These are phyloP conservation scores for Elegia similella DNA, from an alignment of 2,888 invertebrate genomes.

Conservation along the genomic window DNA sequence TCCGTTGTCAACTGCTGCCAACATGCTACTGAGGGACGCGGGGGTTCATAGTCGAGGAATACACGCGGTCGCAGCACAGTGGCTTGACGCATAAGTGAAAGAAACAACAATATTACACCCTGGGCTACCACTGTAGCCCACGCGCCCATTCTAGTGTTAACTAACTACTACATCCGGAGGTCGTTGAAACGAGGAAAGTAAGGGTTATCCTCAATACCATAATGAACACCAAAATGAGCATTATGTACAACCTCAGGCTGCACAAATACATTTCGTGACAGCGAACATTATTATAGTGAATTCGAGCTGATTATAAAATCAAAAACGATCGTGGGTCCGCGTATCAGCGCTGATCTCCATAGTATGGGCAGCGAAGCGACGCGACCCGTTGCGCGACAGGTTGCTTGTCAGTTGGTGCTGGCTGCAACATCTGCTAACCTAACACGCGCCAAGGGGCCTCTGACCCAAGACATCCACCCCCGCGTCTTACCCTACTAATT, in stretches of 20 bases:
- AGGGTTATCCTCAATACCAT: conserved; percentile 43
- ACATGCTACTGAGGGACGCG: too few relatives aligned
- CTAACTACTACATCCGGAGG: conserved; percentile 41
- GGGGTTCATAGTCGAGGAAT: too few relatives aligned
- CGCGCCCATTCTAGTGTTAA: too few relatives aligned
- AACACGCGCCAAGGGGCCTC: conserved; percentile 47
- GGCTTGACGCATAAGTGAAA: too few relatives aligned
- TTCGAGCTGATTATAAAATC: conserved; percentile 57
- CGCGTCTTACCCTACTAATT: conserved; percentile 74
- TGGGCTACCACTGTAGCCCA: too few relatives aligned
- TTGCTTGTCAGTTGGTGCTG: conserved; percentile 70
- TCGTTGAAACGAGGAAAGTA: conserved; percentile 47
- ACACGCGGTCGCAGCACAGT: too few relatives aligned
- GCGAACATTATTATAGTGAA: conserved; percentile 22
- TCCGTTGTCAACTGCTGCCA: too few relatives aligned
- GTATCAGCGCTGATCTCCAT: conserved; percentile 65
- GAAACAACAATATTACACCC: too few relatives aligned
- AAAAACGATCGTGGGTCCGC: conserved; percentile 53
- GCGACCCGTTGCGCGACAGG: conserved; percentile 78
- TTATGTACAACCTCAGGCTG: conserved; percentile 1
- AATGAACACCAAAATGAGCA: conserved; percentile 35
- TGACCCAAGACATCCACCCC: conserved; percentile 64
- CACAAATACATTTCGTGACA: conserved; percentile 29
- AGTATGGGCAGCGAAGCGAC: conserved; percentile 65
- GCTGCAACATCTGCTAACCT: conserved; percentile 66